Conservation (phyloP, 2,797 vertebrate genomes). For the Phalanger gymnotis region DNA sequence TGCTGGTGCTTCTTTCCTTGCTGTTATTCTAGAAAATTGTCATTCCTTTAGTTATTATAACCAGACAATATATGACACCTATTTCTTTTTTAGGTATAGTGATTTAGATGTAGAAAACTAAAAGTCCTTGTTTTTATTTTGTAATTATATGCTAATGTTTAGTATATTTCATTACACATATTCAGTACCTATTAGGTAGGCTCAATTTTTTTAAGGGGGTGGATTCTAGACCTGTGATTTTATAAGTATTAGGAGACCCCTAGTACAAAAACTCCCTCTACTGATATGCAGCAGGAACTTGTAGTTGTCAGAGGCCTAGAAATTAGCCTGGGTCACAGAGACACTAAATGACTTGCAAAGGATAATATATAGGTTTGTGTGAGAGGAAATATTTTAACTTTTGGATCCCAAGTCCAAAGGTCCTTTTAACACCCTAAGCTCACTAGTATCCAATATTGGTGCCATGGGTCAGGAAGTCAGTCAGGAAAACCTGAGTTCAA, state of each 20-base stretch:
- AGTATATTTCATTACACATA: background rate
- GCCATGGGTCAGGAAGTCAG: background rate
- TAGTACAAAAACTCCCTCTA: background rate
- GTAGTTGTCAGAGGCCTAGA: background rate
- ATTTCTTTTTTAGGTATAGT: background rate
- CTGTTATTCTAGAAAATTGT: background rate
- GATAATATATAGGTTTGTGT: background rate
- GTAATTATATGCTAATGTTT: background rate
- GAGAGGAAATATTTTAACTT: background rate
- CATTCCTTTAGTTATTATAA: background rate
- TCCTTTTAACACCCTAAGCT: background rate
- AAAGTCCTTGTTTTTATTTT: background rate
- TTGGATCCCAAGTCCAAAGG: background rate
- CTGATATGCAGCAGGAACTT: background rate
- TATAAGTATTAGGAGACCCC: background rate
- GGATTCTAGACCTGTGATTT: background rate
- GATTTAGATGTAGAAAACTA: background rate
- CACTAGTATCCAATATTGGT: background rate
- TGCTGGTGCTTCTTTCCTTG: background rate
- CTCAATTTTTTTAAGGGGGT: background rate
- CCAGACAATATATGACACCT: background rate
- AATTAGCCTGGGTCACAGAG: background rate
- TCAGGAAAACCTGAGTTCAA: background rate
- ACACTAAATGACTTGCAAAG: background rate
- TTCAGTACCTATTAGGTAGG: too few species aligned